Conservation (phyloP, 2,888 invertebrate genomes). For the Philereme vetulata region DNA sequence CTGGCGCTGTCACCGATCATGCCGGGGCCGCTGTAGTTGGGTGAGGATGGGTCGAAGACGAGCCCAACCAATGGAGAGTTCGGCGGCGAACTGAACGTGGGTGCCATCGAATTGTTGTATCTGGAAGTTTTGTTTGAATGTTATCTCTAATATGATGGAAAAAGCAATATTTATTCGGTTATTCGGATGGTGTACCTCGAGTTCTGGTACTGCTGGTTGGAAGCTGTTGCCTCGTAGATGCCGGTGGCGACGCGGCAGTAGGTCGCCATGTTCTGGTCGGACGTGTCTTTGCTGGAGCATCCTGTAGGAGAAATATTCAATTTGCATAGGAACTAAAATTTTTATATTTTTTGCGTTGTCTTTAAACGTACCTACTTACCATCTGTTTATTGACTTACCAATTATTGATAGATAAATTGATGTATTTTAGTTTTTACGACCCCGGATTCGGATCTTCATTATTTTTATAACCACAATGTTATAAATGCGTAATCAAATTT, state of each 20-base stretch:
- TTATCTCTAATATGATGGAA: conserved; percentile 30
- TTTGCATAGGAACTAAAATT: not conserved
- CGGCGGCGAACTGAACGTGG: conserved; percentile 77
- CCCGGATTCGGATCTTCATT: conserved; percentile 24
- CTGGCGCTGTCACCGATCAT: conserved; percentile 65
- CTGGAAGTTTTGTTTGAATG: conserved; percentile 57
- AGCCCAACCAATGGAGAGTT: conserved; percentile 76
- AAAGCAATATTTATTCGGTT: not conserved
- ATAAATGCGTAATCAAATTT: conserved; percentile 31
- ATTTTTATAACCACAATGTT: conserved; percentile 26
- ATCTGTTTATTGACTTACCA: conserved; percentile 21
- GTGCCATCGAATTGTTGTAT: conserved; percentile 69
- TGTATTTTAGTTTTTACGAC: conserved; percentile 29
- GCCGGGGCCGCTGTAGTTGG: conserved; percentile 64
- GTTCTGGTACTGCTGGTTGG: conserved; percentile 68
- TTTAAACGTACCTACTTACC: no score
- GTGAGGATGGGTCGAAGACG: conserved; percentile 72
- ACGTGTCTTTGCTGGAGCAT: conserved; percentile 66
- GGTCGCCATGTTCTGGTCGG: conserved; percentile 68
- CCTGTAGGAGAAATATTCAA: conserved; percentile 44
- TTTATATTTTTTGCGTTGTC: not conserved
- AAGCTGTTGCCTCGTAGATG: conserved; percentile 68
- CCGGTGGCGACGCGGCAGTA: conserved; percentile 71
- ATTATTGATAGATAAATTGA: conserved; percentile 22
- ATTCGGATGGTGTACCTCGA: conserved; percentile 56